Evolutionary conservation across 2,888 invertebrate species (phyloP).

Genomic region (Nomada ferruginata): DNA sequence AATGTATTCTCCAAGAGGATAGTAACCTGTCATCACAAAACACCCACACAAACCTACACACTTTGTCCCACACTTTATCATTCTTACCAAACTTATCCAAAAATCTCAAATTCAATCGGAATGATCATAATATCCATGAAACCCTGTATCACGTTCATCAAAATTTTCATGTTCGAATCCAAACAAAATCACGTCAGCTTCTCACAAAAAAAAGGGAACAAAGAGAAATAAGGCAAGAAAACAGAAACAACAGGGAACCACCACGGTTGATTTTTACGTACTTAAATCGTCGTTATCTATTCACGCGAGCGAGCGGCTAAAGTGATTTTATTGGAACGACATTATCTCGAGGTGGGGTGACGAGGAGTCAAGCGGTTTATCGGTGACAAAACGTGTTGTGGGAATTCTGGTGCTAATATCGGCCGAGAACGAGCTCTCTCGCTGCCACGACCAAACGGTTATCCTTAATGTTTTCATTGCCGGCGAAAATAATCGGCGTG

Average conservation of each 20-base stretch:
- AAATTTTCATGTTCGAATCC: no score
- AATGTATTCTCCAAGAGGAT: no score
- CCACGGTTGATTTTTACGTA: constrained; percentile 12
- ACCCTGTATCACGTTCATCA: no score
- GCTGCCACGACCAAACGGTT: background rate
- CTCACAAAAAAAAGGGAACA: background rate
- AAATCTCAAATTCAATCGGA: no score
- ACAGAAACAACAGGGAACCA: no score
- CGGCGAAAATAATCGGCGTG: constrained; percentile 34
- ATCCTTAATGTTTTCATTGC: constrained; percentile 48
- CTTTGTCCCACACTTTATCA: no score
- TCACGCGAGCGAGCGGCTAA: constrained; percentile 8
- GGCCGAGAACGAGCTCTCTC: constrained; percentile 13
- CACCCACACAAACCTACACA: no score
- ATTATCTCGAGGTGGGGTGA: constrained; percentile 42
- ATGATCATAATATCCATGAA: no score
- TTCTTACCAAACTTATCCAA: no score
- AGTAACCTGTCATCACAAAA: no score
- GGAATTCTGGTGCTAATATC: constrained; percentile 43
- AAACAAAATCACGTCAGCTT: background rate
- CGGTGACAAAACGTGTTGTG: constrained; percentile 49
- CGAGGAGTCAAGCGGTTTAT: constrained; percentile 49
- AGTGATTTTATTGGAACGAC: constrained; percentile 50
- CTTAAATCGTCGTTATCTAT: constrained; percentile 16
- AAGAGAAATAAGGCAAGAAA: no score